Base-by-base conservation (phyloP, 2,888 invertebrate genomes). In the Mesorhabditis belari region DNA sequence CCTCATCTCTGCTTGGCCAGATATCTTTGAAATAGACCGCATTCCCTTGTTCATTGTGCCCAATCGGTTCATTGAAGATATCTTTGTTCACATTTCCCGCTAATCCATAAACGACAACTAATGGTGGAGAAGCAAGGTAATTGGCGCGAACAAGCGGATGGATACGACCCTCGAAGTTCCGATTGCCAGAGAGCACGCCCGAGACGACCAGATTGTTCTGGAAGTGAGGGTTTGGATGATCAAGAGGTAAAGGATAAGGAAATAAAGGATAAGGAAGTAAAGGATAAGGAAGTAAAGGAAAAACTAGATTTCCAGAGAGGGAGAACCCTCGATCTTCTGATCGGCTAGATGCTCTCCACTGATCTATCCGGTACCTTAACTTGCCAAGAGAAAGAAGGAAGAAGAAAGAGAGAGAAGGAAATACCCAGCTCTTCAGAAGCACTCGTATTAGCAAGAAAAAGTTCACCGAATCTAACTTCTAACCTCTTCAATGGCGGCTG, bases 151-250 rank as follows among this genome's bases (percentile, higher is more conserved):
- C 94, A 82, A 91, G 89, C 0, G 96, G 95, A 82, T 98, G 95
- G 80, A 98, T 92, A 56, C 98, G 87, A 0, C 96, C 96, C 82
- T 98, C 96, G 82, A 96, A 98, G 84, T 98, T 98, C 3, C 96
- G 86, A 83, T 98, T 98, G 0, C 96, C 96, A 0, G 95, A 95
- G 0, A 98, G 85, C 0, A 98, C 93, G 0, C 95, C 94, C 80
- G 91, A 91, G 77, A 93, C 93, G 0, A 98, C 91, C 51, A 96
- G 85, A 81, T 91, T 90, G 80, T 92, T 91, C 88, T 90, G 81
- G 6, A 80, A 61, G 17, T 55, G 24, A 26, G 50, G 23, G 25
- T 25, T n/a, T n/a, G n/a, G 17, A 53, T 49, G n/a, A 17, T n/a
- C n/a, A 6, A 9, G 21, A 55, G 5, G 23, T 56, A n/a, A 56